phyloP scores from a whole-genome alignment of 2,888 invertebrate genomes.

The Gonocerus acuteangulatus region DNA sequence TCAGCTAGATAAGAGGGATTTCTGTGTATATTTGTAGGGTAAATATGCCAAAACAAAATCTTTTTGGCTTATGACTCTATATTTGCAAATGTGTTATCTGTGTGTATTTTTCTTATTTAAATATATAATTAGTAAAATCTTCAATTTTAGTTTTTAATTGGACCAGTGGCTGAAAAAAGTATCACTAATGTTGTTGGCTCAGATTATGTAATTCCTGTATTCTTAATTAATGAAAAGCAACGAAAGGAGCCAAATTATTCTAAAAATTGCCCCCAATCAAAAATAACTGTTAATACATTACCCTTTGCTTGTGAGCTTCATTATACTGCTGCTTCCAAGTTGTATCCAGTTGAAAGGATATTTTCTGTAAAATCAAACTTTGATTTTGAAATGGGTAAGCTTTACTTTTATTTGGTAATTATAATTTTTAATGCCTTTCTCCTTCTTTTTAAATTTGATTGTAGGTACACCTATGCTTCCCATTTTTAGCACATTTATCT shows the following conservation, averaged over 20 bases:
- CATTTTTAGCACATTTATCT: no score
- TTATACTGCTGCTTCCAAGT: slow-evolving; percentile 1
- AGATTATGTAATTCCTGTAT: slow-evolving; percentile 5
- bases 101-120: no score
- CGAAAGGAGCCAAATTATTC: slow-evolving; percentile 1
- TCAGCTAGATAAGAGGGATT: no score
- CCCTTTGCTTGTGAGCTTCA: slow-evolving; percentile 13
- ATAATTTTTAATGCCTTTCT: no score
- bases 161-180: neutral
- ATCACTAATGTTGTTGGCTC: slow-evolving; percentile 3
- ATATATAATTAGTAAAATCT: no score
- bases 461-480: no score
- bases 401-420: no score
- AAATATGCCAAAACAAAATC: no score
- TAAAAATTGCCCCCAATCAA: neutral
- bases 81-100: no score
- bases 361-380: slow-evolving; percentile 7
- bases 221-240: slow-evolving; percentile 17
- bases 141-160: slow-evolving; percentile 11
- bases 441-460: no score
- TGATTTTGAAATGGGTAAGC: slow-evolving; percentile 9
- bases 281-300: neutral
- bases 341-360: slow-evolving; percentile 3
- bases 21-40: no score
- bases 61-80: no score